A percentile compares a stretch with the other conserved stretches of the same genome.
Conservation (phyloP, 37 sponge, comb jelly and placozoan genomes). For the Crambe crambe region DNA sequence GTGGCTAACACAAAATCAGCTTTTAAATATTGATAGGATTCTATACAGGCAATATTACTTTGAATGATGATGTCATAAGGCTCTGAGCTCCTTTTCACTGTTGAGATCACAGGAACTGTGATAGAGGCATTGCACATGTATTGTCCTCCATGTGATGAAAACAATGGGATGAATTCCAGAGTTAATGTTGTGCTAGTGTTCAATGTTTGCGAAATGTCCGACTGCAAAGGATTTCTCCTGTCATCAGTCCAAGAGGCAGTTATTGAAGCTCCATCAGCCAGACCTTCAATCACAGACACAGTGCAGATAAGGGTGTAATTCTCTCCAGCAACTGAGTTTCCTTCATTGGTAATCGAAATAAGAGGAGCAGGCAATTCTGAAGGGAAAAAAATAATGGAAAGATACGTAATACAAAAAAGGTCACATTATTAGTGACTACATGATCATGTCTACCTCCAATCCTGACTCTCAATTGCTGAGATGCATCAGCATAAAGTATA, state of each 20-base stretch:
- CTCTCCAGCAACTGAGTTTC: constrained; percentile 5
- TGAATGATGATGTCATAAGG: neutral
- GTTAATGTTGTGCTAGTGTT: neutral
- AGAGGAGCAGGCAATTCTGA: neutral
- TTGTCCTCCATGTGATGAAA: neutral
- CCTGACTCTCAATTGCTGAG: neutral
- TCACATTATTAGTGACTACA: neutral
- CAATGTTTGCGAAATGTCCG: neutral
- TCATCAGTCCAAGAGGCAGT: neutral
- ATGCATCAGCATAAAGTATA: neutral
- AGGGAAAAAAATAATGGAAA: neutral
- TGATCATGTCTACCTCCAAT: constrained; percentile 2
- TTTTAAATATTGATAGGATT: too few species aligned
- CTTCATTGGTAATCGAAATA: constrained; percentile 7
- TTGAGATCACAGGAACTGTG: neutral
- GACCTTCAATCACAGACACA: neutral
- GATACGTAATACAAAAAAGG: neutral
- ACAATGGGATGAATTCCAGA: constrained; percentile 1
- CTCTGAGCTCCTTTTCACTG: neutral
- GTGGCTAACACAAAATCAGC: too few species aligned
- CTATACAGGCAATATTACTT: too few species aligned
- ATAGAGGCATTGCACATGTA: constrained; percentile 7
- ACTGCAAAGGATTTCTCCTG: neutral
- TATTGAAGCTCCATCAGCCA: neutral
- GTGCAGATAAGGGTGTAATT: constrained; percentile 8